phyloP scores from a whole-genome alignment of 2,888 invertebrate genomes.

The Copidosoma aretas region DNA sequence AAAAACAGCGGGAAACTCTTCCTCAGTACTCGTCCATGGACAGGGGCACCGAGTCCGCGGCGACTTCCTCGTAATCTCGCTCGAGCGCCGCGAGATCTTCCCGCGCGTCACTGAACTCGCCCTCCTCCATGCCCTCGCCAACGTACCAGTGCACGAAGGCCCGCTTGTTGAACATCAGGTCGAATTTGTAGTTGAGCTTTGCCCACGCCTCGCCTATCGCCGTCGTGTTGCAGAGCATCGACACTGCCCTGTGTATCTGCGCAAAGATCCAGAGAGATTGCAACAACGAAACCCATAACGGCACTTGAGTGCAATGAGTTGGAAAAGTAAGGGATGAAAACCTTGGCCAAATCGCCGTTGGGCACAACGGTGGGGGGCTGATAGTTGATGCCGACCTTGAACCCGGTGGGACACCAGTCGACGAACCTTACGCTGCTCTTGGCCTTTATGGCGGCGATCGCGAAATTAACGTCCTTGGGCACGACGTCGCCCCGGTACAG shows the following conservation, averaged over 20 bases:
- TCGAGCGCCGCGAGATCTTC: constrained; percentile 84
- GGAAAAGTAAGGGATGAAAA: constrained; percentile 21
- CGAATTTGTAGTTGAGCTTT: constrained; percentile 92
- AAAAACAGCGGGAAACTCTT: neutral
- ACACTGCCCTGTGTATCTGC: constrained; percentile 56
- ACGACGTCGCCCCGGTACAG: constrained; percentile 90
- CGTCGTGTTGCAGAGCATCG: constrained; percentile 59
- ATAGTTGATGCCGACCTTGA: constrained; percentile 74
- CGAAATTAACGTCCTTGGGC: constrained; percentile 86
- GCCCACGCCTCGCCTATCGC: constrained; percentile 61
- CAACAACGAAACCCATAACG: neutral
- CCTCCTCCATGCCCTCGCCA: constrained; percentile 87
- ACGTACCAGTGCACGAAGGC: constrained; percentile 97
- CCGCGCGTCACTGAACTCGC: constrained; percentile 86
- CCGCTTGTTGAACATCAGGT: constrained; percentile 94
- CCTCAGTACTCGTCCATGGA: neutral
- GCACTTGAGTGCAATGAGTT: neutral
- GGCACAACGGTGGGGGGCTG: constrained; percentile 59
- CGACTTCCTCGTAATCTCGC: constrained; percentile 82
- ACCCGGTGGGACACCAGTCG: constrained; percentile 95
- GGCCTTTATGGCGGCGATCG: constrained; percentile 80
- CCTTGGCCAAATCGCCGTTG: constrained; percentile 57
- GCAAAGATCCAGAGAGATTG: too few relatives aligned
- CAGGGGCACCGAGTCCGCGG: constrained; percentile 69
- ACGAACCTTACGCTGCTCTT: constrained; percentile 84